These are phyloP conservation scores for Hyperoplus immaculatus DNA, from an alignment of 2,797 vertebrate genomes.

Conservation along the genomic window DNA sequence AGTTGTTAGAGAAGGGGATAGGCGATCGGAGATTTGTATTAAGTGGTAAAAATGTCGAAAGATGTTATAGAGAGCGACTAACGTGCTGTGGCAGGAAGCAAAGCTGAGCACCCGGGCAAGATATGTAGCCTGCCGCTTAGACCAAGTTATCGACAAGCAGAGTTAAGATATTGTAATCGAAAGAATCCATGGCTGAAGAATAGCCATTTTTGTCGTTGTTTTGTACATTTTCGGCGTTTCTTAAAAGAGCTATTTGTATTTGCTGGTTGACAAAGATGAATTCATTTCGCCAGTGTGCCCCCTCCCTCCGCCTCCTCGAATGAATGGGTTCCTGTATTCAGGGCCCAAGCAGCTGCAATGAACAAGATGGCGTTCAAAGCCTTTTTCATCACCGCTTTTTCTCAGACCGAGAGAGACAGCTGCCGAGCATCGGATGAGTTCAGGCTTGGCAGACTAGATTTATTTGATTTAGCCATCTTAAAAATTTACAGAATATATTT, in stretches of 20 bases:
- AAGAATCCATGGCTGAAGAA: conserved; percentile 6
- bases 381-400: conserved; percentile 81
- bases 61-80: conserved; percentile 40
- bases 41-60: conserved; percentile 25
- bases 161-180: neutral
- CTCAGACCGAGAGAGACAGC: conserved; percentile 76
- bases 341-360: conserved; percentile 92
- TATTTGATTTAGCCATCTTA: conserved; percentile 37
- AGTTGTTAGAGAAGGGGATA: neutral
- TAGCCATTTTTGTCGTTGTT: conserved; percentile 1
- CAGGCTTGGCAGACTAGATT: conserved; percentile 55
- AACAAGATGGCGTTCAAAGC: conserved; percentile 98
- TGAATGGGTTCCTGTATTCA: conserved; percentile 94
- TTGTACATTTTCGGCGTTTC: conserved; percentile 14
- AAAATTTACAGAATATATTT: conserved; percentile 34
- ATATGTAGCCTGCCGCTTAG: conserved; percentile 34
- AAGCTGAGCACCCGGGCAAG: conserved; percentile 50
- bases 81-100: conserved; percentile 66
- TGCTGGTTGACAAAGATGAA: conserved; percentile 72
- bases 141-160: conserved; percentile 38
- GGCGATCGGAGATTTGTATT: conserved; percentile 1
- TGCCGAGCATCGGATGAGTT: conserved; percentile 74
- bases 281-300: conserved; percentile 74
- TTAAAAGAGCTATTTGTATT: conserved; percentile 67
- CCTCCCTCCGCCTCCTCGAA: conserved; percentile 79